These are phyloP conservation scores for Agriopis leucophaearia DNA, from an alignment of 2,888 invertebrate genomes.

Conservation along the genomic window DNA sequence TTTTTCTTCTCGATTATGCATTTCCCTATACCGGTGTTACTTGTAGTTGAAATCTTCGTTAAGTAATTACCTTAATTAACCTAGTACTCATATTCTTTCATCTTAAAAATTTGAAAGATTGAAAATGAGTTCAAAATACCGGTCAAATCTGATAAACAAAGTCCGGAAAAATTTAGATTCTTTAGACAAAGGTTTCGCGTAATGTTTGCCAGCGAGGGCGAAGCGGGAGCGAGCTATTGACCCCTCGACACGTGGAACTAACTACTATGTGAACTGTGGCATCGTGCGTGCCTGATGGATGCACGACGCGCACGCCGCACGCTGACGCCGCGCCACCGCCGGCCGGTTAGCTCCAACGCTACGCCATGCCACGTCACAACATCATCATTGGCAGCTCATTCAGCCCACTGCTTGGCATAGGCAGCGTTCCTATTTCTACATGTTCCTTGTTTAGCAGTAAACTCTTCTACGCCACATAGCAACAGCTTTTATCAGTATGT, in stretches of 20 bases:
- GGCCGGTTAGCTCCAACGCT: background rate
- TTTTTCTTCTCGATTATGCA: background rate
- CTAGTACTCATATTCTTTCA: background rate
- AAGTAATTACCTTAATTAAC: background rate
- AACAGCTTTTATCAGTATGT: slow-evolving; percentile 41
- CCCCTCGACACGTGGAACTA: slow-evolving; percentile 67
- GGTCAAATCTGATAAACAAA: slow-evolving; percentile 14
- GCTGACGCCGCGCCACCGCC: slow-evolving; percentile 37
- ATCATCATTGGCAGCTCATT: too few species aligned
- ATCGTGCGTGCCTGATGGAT: slow-evolving; percentile 46
- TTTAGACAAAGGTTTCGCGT: slow-evolving; percentile 46
- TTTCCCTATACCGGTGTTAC: background rate
- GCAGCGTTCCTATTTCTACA: too few species aligned
- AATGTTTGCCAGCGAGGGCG: slow-evolving; percentile 42
- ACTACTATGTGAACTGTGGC: slow-evolving; percentile 44
- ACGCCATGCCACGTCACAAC: too few species aligned
- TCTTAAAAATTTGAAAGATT: background rate
- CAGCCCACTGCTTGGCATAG: too few species aligned
- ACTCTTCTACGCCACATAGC: background rate
- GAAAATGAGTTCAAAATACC: background rate
- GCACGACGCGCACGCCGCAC: slow-evolving; percentile 34
- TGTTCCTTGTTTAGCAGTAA: too few species aligned
- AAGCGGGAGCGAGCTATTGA: slow-evolving; percentile 71
- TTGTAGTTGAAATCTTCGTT: background rate
- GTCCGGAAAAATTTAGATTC: slow-evolving; percentile 28